Percentiles rank a stretch among this genome's conserved stretches.
Conservation (phyloP, 2,113 vertebrate genomes). For the Tupaia tana region DNA sequence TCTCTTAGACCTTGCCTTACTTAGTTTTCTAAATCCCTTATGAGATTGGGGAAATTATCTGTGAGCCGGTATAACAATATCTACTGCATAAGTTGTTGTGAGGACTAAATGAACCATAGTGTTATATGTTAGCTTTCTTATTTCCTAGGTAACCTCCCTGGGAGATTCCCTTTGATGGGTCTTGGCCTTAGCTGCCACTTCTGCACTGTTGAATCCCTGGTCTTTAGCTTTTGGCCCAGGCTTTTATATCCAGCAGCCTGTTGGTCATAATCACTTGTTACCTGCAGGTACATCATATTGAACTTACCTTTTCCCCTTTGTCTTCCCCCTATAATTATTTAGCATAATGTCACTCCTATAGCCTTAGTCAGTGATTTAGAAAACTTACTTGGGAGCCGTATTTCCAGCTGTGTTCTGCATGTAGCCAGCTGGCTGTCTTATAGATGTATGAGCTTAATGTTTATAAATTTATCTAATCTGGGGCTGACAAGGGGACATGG, state of each 20-base stretch:
- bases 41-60: neutral
- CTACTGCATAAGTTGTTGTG: neutral
- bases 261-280: neutral
- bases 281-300: neutral
- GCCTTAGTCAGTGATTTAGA: neutral
- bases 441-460: neutral
- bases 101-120: neutral
- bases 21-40: neutral
- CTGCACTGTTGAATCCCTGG: neutral
- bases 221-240: neutral
- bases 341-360: neutral
- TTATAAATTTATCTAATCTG: slow-evolving; percentile 29
- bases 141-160: neutral
- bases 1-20: neutral
- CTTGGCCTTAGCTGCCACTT: neutral
- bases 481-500: no score
- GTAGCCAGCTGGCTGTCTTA: neutral
- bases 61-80: neutral
- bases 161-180: neutral
- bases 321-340: neutral
- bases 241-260: neutral
- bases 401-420: neutral
- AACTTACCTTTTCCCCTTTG: neutral
- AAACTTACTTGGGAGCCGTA: neutral
- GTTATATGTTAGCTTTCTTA: slow-evolving; percentile 12